These are phyloP conservation scores for Marronus borbonicus DNA, from an alignment of 2,888 invertebrate species.

Conservation along the genomic window DNA sequence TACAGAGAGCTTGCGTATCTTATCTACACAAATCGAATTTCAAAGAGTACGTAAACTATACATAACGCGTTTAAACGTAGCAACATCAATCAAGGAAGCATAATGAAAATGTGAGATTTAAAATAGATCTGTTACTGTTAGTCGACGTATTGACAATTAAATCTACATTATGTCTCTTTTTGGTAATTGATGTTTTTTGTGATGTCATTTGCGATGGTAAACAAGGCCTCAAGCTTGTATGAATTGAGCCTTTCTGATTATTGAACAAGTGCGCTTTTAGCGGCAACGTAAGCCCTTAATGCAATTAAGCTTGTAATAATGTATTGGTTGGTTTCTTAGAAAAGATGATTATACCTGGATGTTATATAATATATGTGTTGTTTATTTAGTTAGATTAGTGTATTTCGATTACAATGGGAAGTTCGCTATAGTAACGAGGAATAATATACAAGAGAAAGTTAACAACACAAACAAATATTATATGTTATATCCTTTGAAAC, in stretches of 20 bases:
- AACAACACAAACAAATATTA: too few species aligned
- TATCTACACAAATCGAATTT: constrained; percentile 22
- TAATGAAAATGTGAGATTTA: constrained; percentile 45
- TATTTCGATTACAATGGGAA: too few species aligned
- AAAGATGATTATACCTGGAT: neutral
- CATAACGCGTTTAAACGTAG: constrained; percentile 5
- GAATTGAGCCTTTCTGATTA: neutral
- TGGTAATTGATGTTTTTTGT: constrained; percentile 38
- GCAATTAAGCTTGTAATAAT: constrained; percentile 4
- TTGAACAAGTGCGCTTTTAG: neutral
- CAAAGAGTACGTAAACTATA: neutral
- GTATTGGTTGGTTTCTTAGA: constrained; percentile 10
- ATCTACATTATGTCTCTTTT: constrained; percentile 42
- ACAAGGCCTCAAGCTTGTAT: neutral
- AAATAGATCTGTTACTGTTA: constrained; percentile 45
- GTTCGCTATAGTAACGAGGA: too few species aligned
- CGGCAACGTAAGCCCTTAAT: constrained; percentile 1
- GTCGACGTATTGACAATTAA: constrained; percentile 47
- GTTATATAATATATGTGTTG: neutral
- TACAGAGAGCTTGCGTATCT: neutral
- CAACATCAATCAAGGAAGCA: constrained; percentile 44
- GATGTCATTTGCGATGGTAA: constrained; percentile 25
- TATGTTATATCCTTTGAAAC: too few species aligned
- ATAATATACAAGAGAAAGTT: too few species aligned
- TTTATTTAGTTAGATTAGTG: neutral